Percentiles rank a stretch among this genome's conserved stretches.
phyloP scores from a whole-genome alignment of 2,113 vertebrate genomes.

The Hippopotamus amphibius region DNA sequence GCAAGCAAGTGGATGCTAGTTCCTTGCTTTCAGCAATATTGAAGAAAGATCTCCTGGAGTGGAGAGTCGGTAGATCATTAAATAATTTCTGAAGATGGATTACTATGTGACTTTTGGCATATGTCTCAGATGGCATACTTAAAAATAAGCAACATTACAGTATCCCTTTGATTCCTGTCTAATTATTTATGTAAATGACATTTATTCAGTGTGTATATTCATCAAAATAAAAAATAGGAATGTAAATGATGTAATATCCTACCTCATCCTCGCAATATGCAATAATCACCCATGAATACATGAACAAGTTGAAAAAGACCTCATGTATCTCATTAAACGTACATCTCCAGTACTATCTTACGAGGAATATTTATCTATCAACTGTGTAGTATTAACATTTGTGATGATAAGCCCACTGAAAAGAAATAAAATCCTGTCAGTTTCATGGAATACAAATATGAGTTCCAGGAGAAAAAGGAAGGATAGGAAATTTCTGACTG shows the following conservation, averaged over 20 bases:
- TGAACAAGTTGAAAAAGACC: background rate
- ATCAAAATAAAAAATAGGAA: background rate
- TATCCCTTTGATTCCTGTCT: background rate
- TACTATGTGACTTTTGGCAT: background rate
- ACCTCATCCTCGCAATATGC: background rate
- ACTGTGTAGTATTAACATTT: background rate
- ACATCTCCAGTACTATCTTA: background rate
- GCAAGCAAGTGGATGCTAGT: background rate
- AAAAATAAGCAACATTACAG: background rate
- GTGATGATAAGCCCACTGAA: background rate
- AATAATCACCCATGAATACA: background rate
- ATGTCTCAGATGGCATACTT: background rate
- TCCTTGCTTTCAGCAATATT: background rate
- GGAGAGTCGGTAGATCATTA: background rate
- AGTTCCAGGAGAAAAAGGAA: slow-evolving; percentile 6
- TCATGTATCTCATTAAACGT: background rate
- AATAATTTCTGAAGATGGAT: background rate
- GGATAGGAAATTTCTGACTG: background rate
- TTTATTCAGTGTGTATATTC: background rate
- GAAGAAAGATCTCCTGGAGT: background rate
- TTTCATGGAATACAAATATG: background rate
- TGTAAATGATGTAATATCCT: background rate
- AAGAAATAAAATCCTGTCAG: background rate
- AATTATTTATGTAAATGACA: background rate
- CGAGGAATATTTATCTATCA: background rate